phyloP scores from a whole-genome alignment of 1,140 invertebrate species.

The Acromyrmex charruanus region DNA sequence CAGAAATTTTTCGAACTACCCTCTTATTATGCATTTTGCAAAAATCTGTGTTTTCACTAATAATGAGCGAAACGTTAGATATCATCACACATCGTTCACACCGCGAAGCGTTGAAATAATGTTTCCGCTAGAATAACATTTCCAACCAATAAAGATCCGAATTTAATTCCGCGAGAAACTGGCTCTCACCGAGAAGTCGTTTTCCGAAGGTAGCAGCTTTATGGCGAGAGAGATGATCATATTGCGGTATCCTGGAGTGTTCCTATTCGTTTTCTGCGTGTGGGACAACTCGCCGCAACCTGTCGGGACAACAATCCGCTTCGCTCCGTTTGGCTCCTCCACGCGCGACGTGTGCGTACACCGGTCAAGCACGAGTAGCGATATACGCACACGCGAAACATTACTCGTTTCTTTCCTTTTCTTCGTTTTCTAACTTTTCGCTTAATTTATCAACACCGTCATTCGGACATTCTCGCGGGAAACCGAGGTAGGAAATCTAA shows the following conservation, averaged over 20 bases:
- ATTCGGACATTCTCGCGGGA: constrained; percentile 48
- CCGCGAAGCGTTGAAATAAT: background rate
- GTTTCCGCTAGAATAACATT: constrained; percentile 25
- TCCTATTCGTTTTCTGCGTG: constrained; percentile 74
- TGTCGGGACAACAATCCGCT: constrained; percentile 75
- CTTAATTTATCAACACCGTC: constrained; percentile 67
- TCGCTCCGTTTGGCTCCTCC: constrained; percentile 52
- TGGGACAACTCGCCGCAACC: constrained; percentile 74
- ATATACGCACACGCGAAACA: background rate
- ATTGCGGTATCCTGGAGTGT: constrained; percentile 68
- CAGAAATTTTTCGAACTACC: too few relatives aligned
- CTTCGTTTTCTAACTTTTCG: constrained; percentile 54
- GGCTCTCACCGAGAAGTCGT: constrained; percentile 47
- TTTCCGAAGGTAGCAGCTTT: constrained; percentile 71
- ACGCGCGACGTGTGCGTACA: background rate
- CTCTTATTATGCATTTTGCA: too few relatives aligned
- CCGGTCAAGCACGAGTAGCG: background rate
- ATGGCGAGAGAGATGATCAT: constrained; percentile 59
- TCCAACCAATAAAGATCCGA: constrained; percentile 51
- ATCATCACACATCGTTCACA: constrained; percentile 31
- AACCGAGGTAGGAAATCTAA: constrained; percentile 64
- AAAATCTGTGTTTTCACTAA: background rate
- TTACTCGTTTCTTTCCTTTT: background rate
- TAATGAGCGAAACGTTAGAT: constrained; percentile 19
- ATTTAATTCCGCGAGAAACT: constrained; percentile 69